These are phyloP conservation scores for Ypsolopha sequella DNA, from an alignment of 2,888 invertebrate genomes.

Conservation along the genomic window DNA sequence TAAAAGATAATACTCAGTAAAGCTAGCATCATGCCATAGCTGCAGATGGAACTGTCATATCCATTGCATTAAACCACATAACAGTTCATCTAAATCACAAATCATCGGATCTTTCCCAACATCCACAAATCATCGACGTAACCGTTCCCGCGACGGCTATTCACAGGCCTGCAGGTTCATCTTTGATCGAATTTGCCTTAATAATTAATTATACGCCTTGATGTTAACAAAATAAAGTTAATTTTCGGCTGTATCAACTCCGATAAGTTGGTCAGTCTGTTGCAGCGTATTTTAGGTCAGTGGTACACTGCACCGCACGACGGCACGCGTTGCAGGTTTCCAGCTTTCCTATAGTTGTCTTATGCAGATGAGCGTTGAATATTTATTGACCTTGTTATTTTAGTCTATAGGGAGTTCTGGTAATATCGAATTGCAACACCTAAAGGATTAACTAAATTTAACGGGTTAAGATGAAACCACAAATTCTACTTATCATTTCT, in stretches of 20 bases:
- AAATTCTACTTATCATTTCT: too few species aligned
- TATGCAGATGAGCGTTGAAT: conserved; percentile 31
- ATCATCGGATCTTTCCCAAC: background rate
- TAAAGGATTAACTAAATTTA: too few species aligned
- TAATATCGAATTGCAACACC: too few species aligned
- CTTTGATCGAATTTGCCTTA: background rate
- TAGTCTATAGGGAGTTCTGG: background rate
- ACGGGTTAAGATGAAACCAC: too few species aligned
- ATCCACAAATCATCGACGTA: background rate
- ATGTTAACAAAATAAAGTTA: background rate
- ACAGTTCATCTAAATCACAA: background rate
- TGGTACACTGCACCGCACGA: conserved; percentile 41
- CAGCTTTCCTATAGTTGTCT: conserved; percentile 45
- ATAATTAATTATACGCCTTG: too few species aligned
- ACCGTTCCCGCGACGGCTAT: background rate
- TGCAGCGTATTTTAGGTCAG: conserved; percentile 31
- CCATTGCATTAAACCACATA: background rate
- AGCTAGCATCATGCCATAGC: too few species aligned
- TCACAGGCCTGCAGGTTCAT: background rate
- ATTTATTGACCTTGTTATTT: conserved; percentile 9
- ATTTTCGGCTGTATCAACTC: background rate
- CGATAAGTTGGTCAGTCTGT: background rate
- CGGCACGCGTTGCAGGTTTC: conserved; percentile 26
- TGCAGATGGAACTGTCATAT: background rate
- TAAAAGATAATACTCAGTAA: too few species aligned